Conservation (phyloP, 1,140 invertebrate species). For the Amphibalanus amphitrite region DNA sequence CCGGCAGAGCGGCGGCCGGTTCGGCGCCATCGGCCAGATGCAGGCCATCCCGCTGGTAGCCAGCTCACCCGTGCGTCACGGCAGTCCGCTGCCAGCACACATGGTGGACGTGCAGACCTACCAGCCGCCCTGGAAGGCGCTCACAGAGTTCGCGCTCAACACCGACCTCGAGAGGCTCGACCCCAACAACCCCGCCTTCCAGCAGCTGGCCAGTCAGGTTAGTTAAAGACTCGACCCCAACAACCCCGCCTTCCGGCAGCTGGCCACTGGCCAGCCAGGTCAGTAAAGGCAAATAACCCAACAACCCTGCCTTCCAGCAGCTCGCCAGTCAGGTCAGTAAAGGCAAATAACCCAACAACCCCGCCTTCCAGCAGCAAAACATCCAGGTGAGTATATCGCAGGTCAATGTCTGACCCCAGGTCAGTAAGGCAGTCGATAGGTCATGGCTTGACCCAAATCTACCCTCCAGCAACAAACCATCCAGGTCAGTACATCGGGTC, state of each 20-base stretch:
- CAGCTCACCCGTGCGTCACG: constrained; percentile 57
- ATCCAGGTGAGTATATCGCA: neutral
- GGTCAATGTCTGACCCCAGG: neutral
- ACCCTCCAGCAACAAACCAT: too few species aligned
- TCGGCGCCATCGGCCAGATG: constrained; percentile 75
- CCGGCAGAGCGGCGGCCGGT: constrained; percentile 46
- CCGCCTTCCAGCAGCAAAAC: neutral
- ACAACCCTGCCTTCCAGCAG: constrained; percentile 44
- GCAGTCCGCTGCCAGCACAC: constrained; percentile 61
- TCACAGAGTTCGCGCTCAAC: constrained; percentile 85
- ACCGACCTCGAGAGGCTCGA: constrained; percentile 73
- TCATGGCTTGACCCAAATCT: too few species aligned
- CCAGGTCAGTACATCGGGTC: too few species aligned
- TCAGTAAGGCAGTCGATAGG: neutral
- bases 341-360: too few species aligned
- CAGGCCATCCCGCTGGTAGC: constrained; percentile 94
- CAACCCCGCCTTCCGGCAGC: constrained; percentile 53
- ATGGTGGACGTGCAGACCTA: constrained; percentile 83
- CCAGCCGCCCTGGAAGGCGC: constrained; percentile 92
- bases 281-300: constrained; percentile 23
- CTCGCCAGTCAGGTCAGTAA: constrained; percentile 72
- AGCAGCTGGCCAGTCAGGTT: constrained; percentile 89
- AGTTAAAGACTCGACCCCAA: too few species aligned
- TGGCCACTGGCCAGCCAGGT: constrained; percentile 66
- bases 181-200: constrained; percentile 73